Percentiles rank a stretch among this genome's conserved stretches.
Conservation (phyloP, 2,888 invertebrate species). For the Thecophora atra region DNA sequence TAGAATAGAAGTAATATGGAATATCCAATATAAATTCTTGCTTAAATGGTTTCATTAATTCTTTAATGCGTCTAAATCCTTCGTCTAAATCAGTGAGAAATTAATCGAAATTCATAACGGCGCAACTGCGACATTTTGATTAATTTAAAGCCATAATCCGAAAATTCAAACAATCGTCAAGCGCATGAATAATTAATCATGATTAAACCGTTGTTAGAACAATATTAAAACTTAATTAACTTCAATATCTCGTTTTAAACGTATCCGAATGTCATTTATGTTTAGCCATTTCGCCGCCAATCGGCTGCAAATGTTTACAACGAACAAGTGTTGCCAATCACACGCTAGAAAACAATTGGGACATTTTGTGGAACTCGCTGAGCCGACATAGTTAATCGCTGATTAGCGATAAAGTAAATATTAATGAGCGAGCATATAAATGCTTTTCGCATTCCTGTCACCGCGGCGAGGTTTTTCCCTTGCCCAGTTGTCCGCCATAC, state of each 20-base stretch:
- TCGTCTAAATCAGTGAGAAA: background rate
- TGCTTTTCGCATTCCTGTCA: background rate
- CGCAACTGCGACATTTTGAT: conserved; percentile 56
- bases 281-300: background rate
- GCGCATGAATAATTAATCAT: conserved; percentile 27
- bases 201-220: conserved; percentile 15
- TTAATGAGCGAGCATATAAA: conserved; percentile 12
- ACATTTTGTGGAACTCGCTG: background rate
- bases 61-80: background rate
- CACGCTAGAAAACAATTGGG: conserved; percentile 33
- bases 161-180: conserved; percentile 6
- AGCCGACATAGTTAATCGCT: conserved; percentile 25
- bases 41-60: conserved; percentile 1
- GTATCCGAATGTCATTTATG: background rate
- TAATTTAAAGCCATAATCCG: conserved; percentile 54
- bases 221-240: conserved; percentile 10
- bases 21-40: too few species aligned
- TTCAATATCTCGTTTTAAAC: background rate
- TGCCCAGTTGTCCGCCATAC: conserved; percentile 44
- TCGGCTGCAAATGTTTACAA: background rate
- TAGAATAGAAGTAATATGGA: too few species aligned
- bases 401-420: conserved; percentile 34
- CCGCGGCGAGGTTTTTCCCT: conserved; percentile 38
- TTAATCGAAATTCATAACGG: conserved; percentile 36
- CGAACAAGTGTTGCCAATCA: conserved; percentile 31